phyloP scores from a whole-genome alignment of 2,888 invertebrate species.

The Meganola albula region DNA sequence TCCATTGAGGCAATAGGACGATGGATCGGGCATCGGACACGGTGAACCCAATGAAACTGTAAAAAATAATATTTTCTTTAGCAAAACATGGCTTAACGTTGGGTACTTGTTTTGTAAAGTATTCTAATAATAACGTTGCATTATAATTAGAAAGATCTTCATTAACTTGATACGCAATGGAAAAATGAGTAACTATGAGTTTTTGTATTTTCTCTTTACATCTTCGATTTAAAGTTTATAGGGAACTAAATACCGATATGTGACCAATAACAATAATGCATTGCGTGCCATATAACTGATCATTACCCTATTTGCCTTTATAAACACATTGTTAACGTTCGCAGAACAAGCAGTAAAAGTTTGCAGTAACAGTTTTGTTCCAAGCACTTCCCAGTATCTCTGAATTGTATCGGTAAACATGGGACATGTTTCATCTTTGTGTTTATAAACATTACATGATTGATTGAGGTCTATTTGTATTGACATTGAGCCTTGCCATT shows the following conservation, averaged over 20 bases:
- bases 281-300: conserved; percentile 45
- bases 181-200: too few species aligned
- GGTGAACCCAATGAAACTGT: conserved; percentile 77
- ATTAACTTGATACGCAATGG: too few species aligned
- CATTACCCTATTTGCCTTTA: conserved; percentile 43
- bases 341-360: conserved; percentile 27
- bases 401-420: conserved; percentile 38
- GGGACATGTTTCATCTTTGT: conserved; percentile 34
- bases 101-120: too few species aligned
- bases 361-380: conserved; percentile 35
- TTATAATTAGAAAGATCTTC: too few species aligned
- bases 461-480: too few species aligned
- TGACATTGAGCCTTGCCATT: too few species aligned
- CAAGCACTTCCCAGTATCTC: conserved; percentile 31
- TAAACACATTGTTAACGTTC: conserved; percentile 46
- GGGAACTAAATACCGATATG: too few species aligned
- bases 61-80: conserved; percentile 10
- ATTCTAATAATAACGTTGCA: too few species aligned
- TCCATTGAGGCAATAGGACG: conserved; percentile 90
- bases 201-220: too few species aligned
- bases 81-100: not conserved
- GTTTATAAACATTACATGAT: conserved; percentile 13
- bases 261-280: too few species aligned
- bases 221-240: too few species aligned
- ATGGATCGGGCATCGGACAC: conserved; percentile 80